Evolutionary conservation across 2,797 vertebrate species (phyloP), one percentile per base, ranked within the genome.

Genomic region (Sebastes cheni): DNA sequence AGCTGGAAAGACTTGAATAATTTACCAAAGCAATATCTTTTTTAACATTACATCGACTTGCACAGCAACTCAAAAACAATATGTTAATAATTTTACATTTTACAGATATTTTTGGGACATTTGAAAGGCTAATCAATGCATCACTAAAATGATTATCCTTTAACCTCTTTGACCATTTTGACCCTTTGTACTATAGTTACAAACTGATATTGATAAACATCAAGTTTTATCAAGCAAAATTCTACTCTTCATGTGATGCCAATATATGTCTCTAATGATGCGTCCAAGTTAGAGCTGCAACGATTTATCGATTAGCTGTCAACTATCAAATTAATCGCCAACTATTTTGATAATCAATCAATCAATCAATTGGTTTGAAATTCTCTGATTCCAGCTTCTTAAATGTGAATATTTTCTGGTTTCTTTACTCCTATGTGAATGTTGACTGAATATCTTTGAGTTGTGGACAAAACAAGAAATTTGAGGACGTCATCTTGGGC

Each of bases 291-390:
- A 46, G 42, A 46, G 42, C 42, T 46, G 42, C 42, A 46, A 46
- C 16, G 42, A 46, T 46, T 46, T 46, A 46, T 46, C 16, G 42
- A 46, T 46, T 46, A 46, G 14, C 0, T 46, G 42, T 46, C 42
- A 46, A 46, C 42, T 46, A 0, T 0, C 0, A 42, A 42, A 42
- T 42, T 3, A 16, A 42, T 42, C 39, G 16, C 0, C 42, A 46
- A 46, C 42, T 46, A 46, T 46, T 46, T 46, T 46, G 42, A 46
- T 46, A 46, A 46, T 46, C 42, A 0, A 46, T 14, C 13, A 46
- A 46, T 18, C 0, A 27, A 27, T 27, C 4, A 27, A 27, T 27
- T 1, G 14, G 42, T 46, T 16, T 16, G 42, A 18, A 46, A 16
- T 2, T 46, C 14, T 18, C 42, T 2, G 42, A 18, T 2, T 2